Conservation (phyloP, 2,113 vertebrate species). For the Notechis scutatus region DNA sequence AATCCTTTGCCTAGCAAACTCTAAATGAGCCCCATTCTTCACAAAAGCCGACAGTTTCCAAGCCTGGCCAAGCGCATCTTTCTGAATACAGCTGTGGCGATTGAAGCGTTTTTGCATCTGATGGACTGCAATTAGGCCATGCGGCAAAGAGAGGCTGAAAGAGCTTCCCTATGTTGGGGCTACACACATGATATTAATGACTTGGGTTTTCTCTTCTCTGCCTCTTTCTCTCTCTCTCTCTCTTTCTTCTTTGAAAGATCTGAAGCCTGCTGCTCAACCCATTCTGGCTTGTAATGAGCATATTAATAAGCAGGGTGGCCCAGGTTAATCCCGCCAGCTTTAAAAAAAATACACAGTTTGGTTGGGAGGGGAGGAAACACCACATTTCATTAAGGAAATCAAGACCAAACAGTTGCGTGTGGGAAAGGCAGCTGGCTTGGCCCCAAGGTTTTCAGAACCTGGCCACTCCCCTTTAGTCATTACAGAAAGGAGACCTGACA, state of each 20-base stretch:
- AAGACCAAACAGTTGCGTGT: constrained; percentile 62
- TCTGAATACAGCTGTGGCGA: background rate
- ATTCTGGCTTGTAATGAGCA: background rate
- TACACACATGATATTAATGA: background rate
- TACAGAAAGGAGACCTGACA: constrained; percentile 91
- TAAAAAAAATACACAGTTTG: background rate
- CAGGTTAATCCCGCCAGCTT: constrained; percentile 27
- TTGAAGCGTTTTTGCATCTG: background rate
- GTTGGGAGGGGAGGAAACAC: constrained; percentile 16
- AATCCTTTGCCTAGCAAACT: background rate
- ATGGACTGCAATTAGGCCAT: constrained; percentile 31
- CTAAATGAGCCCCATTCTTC: background rate
- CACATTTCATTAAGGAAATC: constrained; percentile 43
- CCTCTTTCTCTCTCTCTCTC: background rate
- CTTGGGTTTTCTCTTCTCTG: background rate
- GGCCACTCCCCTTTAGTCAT: constrained; percentile 87
- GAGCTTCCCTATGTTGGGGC: background rate
- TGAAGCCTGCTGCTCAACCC: background rate
- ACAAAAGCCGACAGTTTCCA: background rate
- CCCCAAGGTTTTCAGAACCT: constrained; percentile 71
- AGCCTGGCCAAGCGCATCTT: background rate
- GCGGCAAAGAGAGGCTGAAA: constrained; percentile 12
- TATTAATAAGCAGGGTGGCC: background rate
- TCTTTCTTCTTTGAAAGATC: background rate
- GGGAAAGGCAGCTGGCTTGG: constrained; percentile 66